Evolutionary conservation across 2,888 invertebrate species (phyloP).

Genomic region (Nomada fabriciana): DNA sequence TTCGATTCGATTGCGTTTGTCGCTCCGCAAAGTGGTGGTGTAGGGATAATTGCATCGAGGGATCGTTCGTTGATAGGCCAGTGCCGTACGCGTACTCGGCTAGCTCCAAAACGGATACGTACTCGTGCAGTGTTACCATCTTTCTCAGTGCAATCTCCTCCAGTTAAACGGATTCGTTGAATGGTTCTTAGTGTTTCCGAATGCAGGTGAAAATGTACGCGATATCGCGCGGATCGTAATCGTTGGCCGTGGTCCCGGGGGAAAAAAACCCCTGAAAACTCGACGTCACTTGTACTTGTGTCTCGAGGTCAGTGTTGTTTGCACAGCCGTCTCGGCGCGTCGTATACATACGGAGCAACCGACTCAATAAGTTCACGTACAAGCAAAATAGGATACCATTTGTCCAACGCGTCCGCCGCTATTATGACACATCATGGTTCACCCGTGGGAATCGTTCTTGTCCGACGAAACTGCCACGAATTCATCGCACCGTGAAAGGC

Average conservation of each 20-base stretch:
- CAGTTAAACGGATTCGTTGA: not conserved
- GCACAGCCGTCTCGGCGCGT: slow-evolving; percentile 54
- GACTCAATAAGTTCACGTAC: slow-evolving; percentile 32
- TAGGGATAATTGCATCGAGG: not conserved
- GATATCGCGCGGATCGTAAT: not conserved
- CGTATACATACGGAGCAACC: slow-evolving; percentile 25
- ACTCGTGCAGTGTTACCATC: slow-evolving; percentile 18
- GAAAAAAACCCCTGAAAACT: slow-evolving; percentile 22
- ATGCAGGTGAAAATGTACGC: too few relatives aligned
- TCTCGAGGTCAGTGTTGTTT: slow-evolving; percentile 62
- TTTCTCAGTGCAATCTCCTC: not conserved
- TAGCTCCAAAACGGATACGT: not conserved
- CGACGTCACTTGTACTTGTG: slow-evolving; percentile 35
- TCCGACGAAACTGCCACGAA: slow-evolving; percentile 24
- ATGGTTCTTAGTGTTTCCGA: not conserved
- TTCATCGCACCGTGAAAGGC: slow-evolving; percentile 53
- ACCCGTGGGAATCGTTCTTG: slow-evolving; percentile 50
- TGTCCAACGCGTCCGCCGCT: not conserved
- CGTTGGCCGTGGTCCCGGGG: not conserved
- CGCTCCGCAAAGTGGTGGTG: not conserved
- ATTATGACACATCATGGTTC: not conserved
- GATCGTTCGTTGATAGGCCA: slow-evolving; percentile 10
- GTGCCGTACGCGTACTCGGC: not conserved
- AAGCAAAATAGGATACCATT: slow-evolving; percentile 10
- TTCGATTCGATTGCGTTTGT: not conserved